These are phyloP conservation scores for Eustalomyia histrio DNA, from an alignment of 2,888 invertebrate species.

Conservation along the genomic window DNA sequence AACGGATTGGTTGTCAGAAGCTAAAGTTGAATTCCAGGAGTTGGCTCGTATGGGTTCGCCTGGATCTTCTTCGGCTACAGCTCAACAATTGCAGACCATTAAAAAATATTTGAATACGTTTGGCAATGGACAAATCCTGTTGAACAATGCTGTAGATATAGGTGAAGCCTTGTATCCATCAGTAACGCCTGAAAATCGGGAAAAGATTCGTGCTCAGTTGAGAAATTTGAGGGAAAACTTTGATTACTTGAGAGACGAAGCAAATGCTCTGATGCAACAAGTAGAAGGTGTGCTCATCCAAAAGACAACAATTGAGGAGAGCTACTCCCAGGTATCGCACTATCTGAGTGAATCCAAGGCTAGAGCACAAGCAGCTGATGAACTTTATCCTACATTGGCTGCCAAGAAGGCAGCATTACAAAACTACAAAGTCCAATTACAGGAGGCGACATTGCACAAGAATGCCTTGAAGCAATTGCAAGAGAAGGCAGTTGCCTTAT, in stretches of 20 bases:
- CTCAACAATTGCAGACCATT: slow-evolving; percentile 87
- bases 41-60: slow-evolving; percentile 87
- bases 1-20: slow-evolving; percentile 88
- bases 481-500: slow-evolving; percentile 88
- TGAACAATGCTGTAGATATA: slow-evolving; percentile 90
- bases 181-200: slow-evolving; percentile 92
- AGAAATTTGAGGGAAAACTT: slow-evolving; percentile 89
- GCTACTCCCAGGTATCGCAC: slow-evolving; percentile 90
- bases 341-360: slow-evolving; percentile 91
- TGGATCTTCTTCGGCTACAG: slow-evolving; percentile 85
- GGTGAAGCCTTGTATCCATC: slow-evolving; percentile 94
- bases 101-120: slow-evolving; percentile 82
- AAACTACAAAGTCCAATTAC: slow-evolving; percentile 87
- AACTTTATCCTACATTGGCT: slow-evolving; percentile 88
- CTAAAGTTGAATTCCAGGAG: slow-evolving; percentile 86
- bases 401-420: slow-evolving; percentile 94
- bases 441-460: slow-evolving; percentile 92
- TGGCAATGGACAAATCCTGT: slow-evolving; percentile 87
- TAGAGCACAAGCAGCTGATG: slow-evolving; percentile 86
- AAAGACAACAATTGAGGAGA: slow-evolving; percentile 95
- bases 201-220: slow-evolving; percentile 89
- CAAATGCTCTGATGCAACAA: slow-evolving; percentile 91
- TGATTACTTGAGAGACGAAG: slow-evolving; percentile 90
- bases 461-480: slow-evolving; percentile 90
- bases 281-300: slow-evolving; percentile 94